A percentile compares a stretch with the other conserved stretches of the same genome.
These are phyloP conservation scores for Myzus persicae DNA, from an alignment of 1,140 invertebrate species.

Conservation along the genomic window DNA sequence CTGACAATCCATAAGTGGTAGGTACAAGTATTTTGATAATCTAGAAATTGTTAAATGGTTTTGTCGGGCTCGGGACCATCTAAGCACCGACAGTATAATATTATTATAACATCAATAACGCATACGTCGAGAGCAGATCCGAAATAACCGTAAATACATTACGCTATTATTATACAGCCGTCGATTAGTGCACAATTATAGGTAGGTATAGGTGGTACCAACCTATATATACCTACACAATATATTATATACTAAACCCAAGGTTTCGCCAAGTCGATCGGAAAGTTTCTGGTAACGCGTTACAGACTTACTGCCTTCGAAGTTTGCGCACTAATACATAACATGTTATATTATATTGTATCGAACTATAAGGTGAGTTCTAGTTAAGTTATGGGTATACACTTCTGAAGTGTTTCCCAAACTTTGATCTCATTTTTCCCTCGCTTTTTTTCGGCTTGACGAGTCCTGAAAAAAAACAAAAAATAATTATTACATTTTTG, in stretches of 20 bases:
- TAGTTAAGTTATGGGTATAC: not conserved
- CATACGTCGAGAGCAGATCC: not conserved
- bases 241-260: not conserved
- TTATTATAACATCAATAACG: slow-evolving; percentile 19
- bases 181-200: slow-evolving; percentile 6
- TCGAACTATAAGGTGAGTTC: not conserved
- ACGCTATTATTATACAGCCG: not conserved
- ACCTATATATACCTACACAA: not conserved
- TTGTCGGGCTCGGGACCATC: too few relatives aligned
- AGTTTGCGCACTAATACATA: not conserved
- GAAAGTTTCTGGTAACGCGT: not conserved
- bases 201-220: not conserved
- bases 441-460: too few relatives aligned
- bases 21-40: not conserved
- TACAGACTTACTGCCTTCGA: not conserved
- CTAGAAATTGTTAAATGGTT: not conserved
- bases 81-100: not conserved
- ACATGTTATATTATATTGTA: not conserved
- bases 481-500: not conserved
- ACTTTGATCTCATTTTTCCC: not conserved
- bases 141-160: slow-evolving; percentile 3
- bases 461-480: not conserved
- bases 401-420: not conserved
- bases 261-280: not conserved
- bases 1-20: not conserved